Base-by-base conservation (phyloP, 2,797 vertebrate species). In the Vespertilio murinus region DNA sequence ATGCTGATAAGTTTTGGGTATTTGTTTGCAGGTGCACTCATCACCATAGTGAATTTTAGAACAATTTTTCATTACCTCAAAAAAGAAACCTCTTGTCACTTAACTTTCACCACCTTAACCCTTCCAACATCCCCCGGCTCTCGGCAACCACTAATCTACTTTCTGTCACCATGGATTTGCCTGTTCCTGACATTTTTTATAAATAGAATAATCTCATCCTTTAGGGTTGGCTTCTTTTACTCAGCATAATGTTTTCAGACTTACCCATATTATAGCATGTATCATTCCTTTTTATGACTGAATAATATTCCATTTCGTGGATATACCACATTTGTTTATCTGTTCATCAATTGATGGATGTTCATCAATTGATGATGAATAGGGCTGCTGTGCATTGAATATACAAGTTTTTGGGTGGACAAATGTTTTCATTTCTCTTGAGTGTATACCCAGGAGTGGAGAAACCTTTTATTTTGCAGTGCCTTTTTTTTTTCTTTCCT, bases 231-330 rank as follows among this genome's bases (percentile, higher is more conserved):
- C 54, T 91, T 56, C 35, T 89, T 87, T 86, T n/a, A 78, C 22
- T 75, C n/a, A 59, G 6, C 11, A 1, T 30, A 40, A 10, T 81
- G 14, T 73, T 94, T 88, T 85, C 12, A 90, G 87, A 33, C 35
- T 30, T 14, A 52, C 42, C 74, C 20, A 5, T 64, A 4, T 16
- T 28, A 25, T 20, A 59, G 13, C 9, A 45, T 28, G 3, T 40
- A 12, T 71, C 40, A 33, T 69, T 89, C 67, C 42, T 84, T 81
- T 82, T 83, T 54, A 70, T n/a, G 69, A 35, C 25, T 18, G 40
- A 64, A 77, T 94, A 91, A 74, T 82, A 94, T 80, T 89, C 77
- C 30, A 47, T 45, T 45, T 79, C 56, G 22, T 93, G 35, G 74
- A 42, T 78, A 84, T 59, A 54, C n/a, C 14, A 25, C 8, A 47